Conservation (phyloP, 2,113 vertebrate genomes). For the Saguinus imperator region DNA sequence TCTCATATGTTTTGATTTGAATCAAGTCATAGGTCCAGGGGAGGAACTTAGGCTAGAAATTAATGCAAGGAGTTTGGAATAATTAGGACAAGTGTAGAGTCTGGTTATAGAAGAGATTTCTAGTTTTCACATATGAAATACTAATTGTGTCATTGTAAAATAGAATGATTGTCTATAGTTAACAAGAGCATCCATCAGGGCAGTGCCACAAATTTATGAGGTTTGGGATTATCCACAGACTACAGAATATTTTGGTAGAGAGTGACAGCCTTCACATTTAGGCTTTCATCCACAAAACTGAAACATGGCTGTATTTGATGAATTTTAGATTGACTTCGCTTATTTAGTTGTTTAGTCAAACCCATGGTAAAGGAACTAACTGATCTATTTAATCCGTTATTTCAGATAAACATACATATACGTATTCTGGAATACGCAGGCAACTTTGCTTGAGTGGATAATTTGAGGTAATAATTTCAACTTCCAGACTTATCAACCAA, state of each 20-base stretch:
- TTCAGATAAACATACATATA: neutral
- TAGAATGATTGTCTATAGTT: neutral
- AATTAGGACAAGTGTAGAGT: neutral
- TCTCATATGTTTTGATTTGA: neutral
- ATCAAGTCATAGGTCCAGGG: neutral
- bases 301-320: neutral
- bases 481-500: neutral
- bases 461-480: neutral
- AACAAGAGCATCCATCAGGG: neutral
- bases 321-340: neutral
- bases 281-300: neutral
- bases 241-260: neutral
- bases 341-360: neutral
- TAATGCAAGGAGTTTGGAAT: neutral
- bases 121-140: neutral
- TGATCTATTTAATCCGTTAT: neutral
- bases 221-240: neutral
- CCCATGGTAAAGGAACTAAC: neutral
- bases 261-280: neutral
- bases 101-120: neutral
- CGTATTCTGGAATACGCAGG: accelerated
- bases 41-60: neutral
- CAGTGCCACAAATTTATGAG: neutral
- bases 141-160: neutral
- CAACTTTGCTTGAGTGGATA: neutral